Percentiles rank a stretch among this genome's conserved stretches.
Conservation (phyloP, 2,888 invertebrate genomes). For the Protophormia terraenovae region DNA sequence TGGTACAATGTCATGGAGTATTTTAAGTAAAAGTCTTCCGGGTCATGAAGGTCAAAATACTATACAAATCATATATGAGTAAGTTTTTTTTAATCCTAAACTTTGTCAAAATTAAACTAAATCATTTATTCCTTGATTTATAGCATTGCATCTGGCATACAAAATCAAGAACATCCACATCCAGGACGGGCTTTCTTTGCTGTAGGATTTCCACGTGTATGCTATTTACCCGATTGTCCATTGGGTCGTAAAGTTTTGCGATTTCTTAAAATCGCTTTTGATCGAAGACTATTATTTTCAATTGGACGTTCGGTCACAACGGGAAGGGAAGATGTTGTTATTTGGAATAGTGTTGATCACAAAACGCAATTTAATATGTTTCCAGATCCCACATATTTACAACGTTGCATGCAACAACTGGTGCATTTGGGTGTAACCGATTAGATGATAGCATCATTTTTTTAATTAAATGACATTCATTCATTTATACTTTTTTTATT, state of each 20-base stretch:
- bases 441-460: constrained; percentile 69
- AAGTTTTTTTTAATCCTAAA: constrained; percentile 76
- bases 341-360: constrained; percentile 95
- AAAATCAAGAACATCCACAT: constrained; percentile 89
- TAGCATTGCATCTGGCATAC: constrained; percentile 92
- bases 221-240: constrained; percentile 92
- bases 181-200: constrained; percentile 94
- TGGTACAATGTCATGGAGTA: constrained; percentile 91
- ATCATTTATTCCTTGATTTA: not conserved
- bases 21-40: constrained; percentile 86
- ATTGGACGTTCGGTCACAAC: constrained; percentile 94
- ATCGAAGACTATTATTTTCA: constrained; percentile 91
- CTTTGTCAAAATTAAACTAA: not conserved
- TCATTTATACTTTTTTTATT: constrained; percentile 15
- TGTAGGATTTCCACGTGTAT: constrained; percentile 91
- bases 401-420: constrained; percentile 82
- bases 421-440: constrained; percentile 82
- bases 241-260: constrained; percentile 90
- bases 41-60: constrained; percentile 86
- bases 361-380: constrained; percentile 90
- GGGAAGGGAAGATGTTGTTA: constrained; percentile 93
- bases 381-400: constrained; percentile 89
- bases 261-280: constrained; percentile 91
- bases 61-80: constrained; percentile 92
- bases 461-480: constrained; percentile 40